phyloP scores from a whole-genome alignment of 2,888 invertebrate genomes.

The Spicauda simplicius region DNA sequence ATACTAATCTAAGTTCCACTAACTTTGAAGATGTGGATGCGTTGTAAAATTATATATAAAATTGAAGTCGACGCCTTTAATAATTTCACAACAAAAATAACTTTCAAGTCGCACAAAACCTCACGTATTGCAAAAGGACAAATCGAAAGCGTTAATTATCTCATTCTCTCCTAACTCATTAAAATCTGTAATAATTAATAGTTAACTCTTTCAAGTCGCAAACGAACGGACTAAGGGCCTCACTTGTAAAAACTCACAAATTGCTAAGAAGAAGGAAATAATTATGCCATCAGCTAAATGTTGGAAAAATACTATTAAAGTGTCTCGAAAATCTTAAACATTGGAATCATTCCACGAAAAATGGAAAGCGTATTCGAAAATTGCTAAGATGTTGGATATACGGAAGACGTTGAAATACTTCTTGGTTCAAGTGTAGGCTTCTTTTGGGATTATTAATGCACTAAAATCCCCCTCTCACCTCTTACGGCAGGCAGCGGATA shows the following conservation, averaged over 20 bases:
- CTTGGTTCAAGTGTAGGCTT: not conserved
- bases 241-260: slow-evolving; percentile 31
- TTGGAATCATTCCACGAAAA: slow-evolving; percentile 28
- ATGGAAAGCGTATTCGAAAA: slow-evolving; percentile 1
- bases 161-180: slow-evolving; percentile 29
- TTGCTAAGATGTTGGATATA: not conserved
- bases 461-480: too few species aligned
- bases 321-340: slow-evolving; percentile 25
- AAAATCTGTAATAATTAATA: slow-evolving; percentile 35
- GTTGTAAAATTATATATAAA: too few species aligned
- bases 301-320: slow-evolving; percentile 29
- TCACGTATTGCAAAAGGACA: slow-evolving; percentile 33
- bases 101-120: not conserved
- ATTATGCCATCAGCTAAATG: slow-evolving; percentile 22
- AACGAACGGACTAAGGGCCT: slow-evolving; percentile 23
- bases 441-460: too few species aligned
- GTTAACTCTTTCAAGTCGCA: slow-evolving; percentile 29
- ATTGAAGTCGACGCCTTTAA: too few species aligned
- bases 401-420: not conserved
- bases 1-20: too few species aligned
- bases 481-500: too few species aligned
- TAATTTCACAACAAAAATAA: too few species aligned
- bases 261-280: slow-evolving; percentile 29
- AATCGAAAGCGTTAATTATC: slow-evolving; percentile 33
- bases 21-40: too few species aligned